Conservation (phyloP, 1,140 invertebrate genomes). For the Pararge aegeria region DNA sequence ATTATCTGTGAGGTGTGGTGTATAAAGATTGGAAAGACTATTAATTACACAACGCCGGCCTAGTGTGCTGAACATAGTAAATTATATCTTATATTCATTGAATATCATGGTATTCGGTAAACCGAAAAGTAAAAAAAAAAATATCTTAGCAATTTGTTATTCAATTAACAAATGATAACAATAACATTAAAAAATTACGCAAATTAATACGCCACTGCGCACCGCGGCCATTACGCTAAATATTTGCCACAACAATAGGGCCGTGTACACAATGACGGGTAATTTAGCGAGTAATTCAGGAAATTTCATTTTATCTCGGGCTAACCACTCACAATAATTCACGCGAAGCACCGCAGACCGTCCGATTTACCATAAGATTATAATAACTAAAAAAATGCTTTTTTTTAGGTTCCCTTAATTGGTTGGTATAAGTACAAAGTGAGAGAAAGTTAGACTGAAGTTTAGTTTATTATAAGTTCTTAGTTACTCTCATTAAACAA, state of each 20-base stretch:
- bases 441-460: too few species aligned
- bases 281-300: slow-evolving; percentile 59
- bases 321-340: slow-evolving; percentile 53
- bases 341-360: slow-evolving; percentile 33
- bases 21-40: too few species aligned
- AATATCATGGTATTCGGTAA: too few species aligned
- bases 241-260: slow-evolving; percentile 49
- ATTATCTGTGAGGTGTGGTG: too few species aligned
- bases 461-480: too few species aligned
- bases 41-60: too few species aligned
- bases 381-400: neutral
- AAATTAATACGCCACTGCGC: slow-evolving; percentile 52
- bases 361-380: neutral
- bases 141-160: too few species aligned
- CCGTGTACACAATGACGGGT: slow-evolving; percentile 53
- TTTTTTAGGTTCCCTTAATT: neutral
- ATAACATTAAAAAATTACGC: slow-evolving; percentile 20
- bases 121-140: too few species aligned
- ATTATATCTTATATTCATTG: too few species aligned
- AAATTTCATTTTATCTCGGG: slow-evolving; percentile 65
- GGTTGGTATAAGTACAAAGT: too few species aligned
- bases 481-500: too few species aligned
- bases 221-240: slow-evolving; percentile 42
- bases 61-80: too few species aligned
- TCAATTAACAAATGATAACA: neutral